Percentiles rank a stretch among this genome's conserved stretches.
These are phyloP conservation scores for Trachelus troglodyta DNA, from an alignment of 2,888 invertebrate genomes.

Conservation along the genomic window DNA sequence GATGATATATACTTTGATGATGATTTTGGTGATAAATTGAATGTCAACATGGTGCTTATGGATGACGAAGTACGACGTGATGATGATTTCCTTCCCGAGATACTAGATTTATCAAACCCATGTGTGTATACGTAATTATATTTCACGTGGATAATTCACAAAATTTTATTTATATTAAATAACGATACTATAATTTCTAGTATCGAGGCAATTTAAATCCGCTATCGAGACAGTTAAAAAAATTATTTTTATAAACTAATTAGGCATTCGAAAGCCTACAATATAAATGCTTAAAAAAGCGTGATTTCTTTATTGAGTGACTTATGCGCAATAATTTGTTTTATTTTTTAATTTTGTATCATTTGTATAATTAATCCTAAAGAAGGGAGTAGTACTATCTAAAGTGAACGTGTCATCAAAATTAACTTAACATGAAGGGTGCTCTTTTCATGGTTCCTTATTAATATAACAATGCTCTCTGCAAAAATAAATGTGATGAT, in stretches of 20 bases:
- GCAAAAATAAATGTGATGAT: not conserved
- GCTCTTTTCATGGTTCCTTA: not conserved
- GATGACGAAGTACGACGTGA: conserved; percentile 37
- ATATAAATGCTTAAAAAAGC: not conserved
- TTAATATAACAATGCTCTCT: not conserved
- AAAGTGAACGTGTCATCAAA: not conserved
- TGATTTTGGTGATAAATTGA: conserved; percentile 51
- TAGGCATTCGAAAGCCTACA: not conserved
- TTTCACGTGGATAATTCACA: not conserved
- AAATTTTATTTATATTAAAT: conserved; percentile 8
- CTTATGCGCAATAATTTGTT: conserved; percentile 4
- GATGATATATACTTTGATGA: conserved; percentile 58
- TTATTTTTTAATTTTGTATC: conserved; percentile 12
- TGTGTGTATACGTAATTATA: conserved; percentile 9
- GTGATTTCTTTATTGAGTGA: not conserved
- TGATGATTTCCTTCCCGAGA: conserved; percentile 43
- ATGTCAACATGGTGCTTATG: conserved; percentile 51
- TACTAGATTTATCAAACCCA: conserved; percentile 27
- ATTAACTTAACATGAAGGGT: not conserved
- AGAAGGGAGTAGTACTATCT: not conserved
- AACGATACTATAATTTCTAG: not conserved
- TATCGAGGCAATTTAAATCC: not conserved
- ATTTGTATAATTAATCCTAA: not conserved
- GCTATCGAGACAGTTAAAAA: not conserved
- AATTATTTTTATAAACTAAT: not conserved